These are phyloP conservation scores for Cantharis flavilabris DNA, from an alignment of 2,888 invertebrate genomes.

Conservation along the genomic window DNA sequence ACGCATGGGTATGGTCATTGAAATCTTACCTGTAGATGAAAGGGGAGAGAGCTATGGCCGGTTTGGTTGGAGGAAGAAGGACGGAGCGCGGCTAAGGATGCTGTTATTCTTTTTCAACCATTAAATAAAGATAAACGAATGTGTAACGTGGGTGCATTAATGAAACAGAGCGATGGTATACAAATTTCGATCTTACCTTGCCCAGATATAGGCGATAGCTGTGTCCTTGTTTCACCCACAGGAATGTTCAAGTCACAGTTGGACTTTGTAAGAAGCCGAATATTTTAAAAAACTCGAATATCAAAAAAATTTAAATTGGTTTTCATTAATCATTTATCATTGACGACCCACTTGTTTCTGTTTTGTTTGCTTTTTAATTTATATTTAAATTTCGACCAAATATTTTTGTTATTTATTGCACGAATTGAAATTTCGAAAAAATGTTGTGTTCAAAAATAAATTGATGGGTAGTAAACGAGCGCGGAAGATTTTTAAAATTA, in stretches of 20 bases:
- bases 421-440: background rate
- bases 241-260: slow-evolving; percentile 30
- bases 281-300: slow-evolving; percentile 18
- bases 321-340: slow-evolving; percentile 14
- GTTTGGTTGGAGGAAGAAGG: background rate
- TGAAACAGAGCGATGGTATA: slow-evolving; percentile 16
- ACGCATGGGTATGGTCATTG: slow-evolving; percentile 37
- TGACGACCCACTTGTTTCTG: slow-evolving; percentile 3
- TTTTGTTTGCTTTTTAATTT: slow-evolving; percentile 2
- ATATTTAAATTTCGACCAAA: slow-evolving; percentile 1
- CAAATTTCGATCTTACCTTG: slow-evolving; percentile 19
- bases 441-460: background rate
- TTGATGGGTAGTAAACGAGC: background rate
- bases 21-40: slow-evolving; percentile 31
- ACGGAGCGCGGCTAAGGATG: slow-evolving; percentile 32
- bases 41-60: slow-evolving; percentile 1
- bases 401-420: background rate
- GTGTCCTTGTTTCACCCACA: slow-evolving; percentile 19
- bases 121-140: slow-evolving; percentile 37
- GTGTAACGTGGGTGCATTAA: slow-evolving; percentile 38
- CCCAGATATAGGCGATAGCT: slow-evolving; percentile 9
- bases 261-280: slow-evolving; percentile 31
- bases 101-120: slow-evolving; percentile 37
- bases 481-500: slow-evolving; percentile 4
- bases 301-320: slow-evolving; percentile 15